These are phyloP conservation scores for Pterophyllum scalare DNA, from an alignment of 2,113 vertebrate species.

Conservation along the genomic window DNA sequence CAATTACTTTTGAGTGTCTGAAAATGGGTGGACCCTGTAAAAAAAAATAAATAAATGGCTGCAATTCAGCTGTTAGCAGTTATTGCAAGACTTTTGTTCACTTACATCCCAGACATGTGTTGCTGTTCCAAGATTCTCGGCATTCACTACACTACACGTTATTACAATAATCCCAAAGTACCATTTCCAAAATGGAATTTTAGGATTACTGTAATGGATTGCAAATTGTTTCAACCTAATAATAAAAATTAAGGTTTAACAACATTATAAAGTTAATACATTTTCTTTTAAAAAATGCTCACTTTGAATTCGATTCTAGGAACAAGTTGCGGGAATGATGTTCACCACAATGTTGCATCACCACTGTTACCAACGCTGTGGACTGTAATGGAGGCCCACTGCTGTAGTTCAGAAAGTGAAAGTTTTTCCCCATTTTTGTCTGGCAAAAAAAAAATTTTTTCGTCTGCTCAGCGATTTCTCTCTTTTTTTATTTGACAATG, in stretches of 20 bases:
- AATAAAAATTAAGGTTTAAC: background rate
- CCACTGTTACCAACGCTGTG: background rate
- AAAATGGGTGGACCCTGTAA: background rate
- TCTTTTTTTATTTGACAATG: background rate
- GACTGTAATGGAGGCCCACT: background rate
- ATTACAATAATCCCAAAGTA: no score
- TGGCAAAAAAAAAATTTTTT: background rate
- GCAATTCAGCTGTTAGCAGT: background rate
- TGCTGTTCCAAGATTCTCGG: background rate
- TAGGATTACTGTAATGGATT: background rate
- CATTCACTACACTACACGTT: background rate
- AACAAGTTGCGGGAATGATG: no score
- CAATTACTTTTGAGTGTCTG: background rate
- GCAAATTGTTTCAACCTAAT: background rate
- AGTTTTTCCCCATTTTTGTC: background rate
- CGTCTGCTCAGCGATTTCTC: background rate
- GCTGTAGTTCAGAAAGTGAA: background rate
- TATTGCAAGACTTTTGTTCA: background rate
- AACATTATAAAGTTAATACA: background rate
- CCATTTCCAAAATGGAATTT: background rate
- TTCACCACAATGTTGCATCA: background rate
- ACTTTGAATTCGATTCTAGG: background rate
- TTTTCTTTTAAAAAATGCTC: background rate
- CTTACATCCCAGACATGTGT: no score
- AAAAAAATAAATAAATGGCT: background rate